Evolutionary conservation across 2,797 vertebrate genomes (phyloP).

Genomic region (Chelonia mydas): DNA sequence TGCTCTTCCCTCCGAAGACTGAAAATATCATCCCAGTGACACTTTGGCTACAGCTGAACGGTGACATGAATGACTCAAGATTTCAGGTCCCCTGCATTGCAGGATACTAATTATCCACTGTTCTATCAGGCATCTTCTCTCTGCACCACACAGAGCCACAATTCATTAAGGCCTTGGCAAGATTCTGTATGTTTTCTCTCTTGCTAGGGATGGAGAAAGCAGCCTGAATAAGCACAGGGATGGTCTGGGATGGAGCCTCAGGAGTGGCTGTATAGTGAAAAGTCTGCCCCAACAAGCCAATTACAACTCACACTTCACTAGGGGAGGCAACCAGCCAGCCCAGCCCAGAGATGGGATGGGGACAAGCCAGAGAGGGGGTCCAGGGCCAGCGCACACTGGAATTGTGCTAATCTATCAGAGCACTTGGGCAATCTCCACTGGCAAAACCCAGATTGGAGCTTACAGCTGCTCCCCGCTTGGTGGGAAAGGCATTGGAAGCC

Average conservation of each 20-base stretch:
- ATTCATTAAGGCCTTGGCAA: background rate
- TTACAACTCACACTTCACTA: background rate
- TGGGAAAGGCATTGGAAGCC: conserved; percentile 26
- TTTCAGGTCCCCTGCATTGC: background rate
- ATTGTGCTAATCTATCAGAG: conserved; percentile 13
- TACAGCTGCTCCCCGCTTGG: background rate
- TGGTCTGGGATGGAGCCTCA: background rate
- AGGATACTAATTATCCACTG: background rate
- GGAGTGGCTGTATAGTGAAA: background rate
- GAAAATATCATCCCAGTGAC: background rate
- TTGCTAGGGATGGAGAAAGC: background rate
- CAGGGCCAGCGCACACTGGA: background rate
- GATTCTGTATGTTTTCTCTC: background rate
- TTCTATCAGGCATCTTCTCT: background rate
- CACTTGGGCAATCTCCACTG: conserved; percentile 22
- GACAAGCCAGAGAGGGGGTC: background rate
- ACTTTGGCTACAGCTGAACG: background rate
- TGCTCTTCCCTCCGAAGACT: background rate
- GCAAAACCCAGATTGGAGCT: conserved; percentile 23
- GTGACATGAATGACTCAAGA: background rate
- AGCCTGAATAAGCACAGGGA: background rate
- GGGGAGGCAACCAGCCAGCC: fast-evolving
- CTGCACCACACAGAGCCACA: fast-evolving
- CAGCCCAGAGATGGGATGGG: background rate
- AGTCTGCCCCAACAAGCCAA: background rate